Conservation (phyloP, 2,113 vertebrate genomes). For the Platichthys flesus region DNA sequence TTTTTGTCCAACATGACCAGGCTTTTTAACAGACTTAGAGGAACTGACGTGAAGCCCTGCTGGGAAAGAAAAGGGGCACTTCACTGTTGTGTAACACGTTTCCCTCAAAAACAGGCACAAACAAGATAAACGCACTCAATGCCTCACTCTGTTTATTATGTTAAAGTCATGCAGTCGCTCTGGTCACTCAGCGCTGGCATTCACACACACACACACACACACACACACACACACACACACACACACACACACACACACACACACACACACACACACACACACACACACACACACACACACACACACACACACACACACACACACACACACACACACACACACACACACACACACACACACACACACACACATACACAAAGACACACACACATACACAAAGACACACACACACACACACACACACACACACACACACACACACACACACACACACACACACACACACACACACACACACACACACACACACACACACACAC, state of each 20-base stretch:
- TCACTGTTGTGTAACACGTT: conserved; percentile 50
- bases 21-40: conserved; percentile 50
- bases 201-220: conserved; percentile 38
- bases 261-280: conserved; percentile 43
- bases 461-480: conserved; percentile 14
- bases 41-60: conserved; percentile 45
- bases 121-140: conserved; percentile 25
- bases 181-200: conserved; percentile 43
- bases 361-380: background rate
- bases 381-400: conserved; percentile 42
- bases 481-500: background rate
- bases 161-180: conserved; percentile 54
- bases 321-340: conserved; percentile 41
- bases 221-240: background rate
- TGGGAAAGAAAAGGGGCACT: conserved; percentile 36
- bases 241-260: background rate
- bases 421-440: conserved; percentile 27
- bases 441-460: conserved; percentile 36
- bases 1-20: background rate
- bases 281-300: conserved; percentile 28
- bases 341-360: conserved; percentile 39
- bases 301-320: conserved; percentile 27
- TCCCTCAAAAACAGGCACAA: conserved; percentile 47
- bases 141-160: conserved; percentile 30
- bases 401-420: conserved; percentile 28